Evolutionary conservation across 2,797 vertebrate genomes (phyloP).

Genomic region (Nyctalus aviator): DNA sequence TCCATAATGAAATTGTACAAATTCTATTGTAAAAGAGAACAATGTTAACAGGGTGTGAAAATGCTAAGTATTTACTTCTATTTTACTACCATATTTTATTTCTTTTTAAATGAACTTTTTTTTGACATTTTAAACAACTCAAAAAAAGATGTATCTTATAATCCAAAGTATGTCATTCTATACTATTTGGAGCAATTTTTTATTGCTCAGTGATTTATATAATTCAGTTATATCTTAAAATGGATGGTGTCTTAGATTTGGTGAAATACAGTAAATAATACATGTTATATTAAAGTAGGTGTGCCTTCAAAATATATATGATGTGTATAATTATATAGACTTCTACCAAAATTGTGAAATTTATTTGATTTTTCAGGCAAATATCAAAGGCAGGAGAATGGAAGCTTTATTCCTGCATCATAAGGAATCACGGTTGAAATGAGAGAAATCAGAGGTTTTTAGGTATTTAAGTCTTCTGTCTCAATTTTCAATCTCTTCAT

Average conservation of each 20-base stretch:
- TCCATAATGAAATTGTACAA: not conserved
- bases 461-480: slow-evolving; percentile 67
- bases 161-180: not conserved
- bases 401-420: not conserved
- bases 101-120: slow-evolving; percentile 24
- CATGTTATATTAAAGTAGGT: not conserved
- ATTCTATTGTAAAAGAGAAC: not conserved
- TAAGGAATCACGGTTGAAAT: not conserved
- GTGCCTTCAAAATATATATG: not conserved
- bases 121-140: slow-evolving; percentile 31
- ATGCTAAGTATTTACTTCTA: slow-evolving; percentile 16
- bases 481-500: slow-evolving; percentile 86
- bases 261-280: slow-evolving; percentile 20
- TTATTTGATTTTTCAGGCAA: slow-evolving; percentile 51
- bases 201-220: slow-evolving; percentile 44
- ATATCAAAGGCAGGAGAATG: slow-evolving; percentile 24
- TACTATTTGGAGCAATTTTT: not conserved
- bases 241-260: slow-evolving; percentile 33
- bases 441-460: slow-evolving; percentile 7
- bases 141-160: slow-evolving; percentile 24
- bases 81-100: not conserved
- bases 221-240: slow-evolving; percentile 49
- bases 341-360: not conserved
- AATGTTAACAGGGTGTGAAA: slow-evolving; percentile 13
- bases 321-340: not conserved